A percentile compares a stretch with the other conserved stretches of the same genome.
Evolutionary conservation across 2,888 invertebrate genomes (phyloP).

Genomic region (Vannuccia rotundouncinata): DNA sequence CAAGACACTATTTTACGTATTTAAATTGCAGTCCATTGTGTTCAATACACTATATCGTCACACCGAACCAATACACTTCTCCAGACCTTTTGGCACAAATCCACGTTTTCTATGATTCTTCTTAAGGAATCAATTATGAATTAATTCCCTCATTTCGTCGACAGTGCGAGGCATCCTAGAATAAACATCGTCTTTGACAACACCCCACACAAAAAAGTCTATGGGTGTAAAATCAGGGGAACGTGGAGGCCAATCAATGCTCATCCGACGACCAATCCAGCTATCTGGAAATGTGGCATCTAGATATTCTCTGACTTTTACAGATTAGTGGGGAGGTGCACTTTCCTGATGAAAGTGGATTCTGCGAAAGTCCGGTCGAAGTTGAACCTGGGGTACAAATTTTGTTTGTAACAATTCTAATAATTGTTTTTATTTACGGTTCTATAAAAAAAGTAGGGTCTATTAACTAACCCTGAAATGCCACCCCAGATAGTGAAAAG

Average conservation of each 20-base stretch:
- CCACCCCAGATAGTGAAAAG: neutral
- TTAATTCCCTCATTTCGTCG: conserved; percentile 24
- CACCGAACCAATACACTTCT: neutral
- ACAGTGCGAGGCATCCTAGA: conserved; percentile 16
- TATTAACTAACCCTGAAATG: no score
- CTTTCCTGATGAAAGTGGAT: conserved; percentile 8
- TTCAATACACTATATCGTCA: conserved; percentile 26
- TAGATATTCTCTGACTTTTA: conserved; percentile 26
- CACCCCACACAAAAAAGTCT: conserved; percentile 28
- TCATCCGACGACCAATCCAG: neutral
- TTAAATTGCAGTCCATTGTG: conserved; percentile 19
- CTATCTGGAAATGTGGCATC: conserved; percentile 13
- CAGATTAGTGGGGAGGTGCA: neutral
- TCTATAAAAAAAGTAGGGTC: no score
- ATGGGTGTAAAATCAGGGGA: conserved; percentile 1
- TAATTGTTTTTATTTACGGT: neutral
- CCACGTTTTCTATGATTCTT: conserved; percentile 7
- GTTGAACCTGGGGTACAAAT: conserved; percentile 3
- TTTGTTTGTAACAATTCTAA: conserved; percentile 16
- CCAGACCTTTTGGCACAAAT: conserved; percentile 25
- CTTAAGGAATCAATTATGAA: conserved; percentile 9
- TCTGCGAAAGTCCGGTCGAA: neutral
- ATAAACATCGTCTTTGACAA: conserved; percentile 31
- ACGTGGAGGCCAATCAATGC: neutral
- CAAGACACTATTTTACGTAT: conserved; percentile 9